Evolutionary conservation across 2,888 invertebrate genomes (phyloP).

Genomic region (Leptinotarsa haldemani): DNA sequence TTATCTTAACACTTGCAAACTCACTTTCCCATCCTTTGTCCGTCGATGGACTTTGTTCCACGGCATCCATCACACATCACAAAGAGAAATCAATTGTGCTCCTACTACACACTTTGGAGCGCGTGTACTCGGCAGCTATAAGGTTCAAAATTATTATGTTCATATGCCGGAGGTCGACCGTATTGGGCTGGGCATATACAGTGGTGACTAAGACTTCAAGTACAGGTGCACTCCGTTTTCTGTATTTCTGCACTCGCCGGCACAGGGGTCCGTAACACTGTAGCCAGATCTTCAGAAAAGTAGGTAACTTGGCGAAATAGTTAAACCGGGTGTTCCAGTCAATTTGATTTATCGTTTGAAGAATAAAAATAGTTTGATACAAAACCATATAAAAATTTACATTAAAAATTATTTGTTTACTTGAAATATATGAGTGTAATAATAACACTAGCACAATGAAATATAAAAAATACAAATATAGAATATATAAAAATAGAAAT

Average conservation of each 20-base stretch:
- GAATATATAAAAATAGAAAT: no score
- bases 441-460: no score
- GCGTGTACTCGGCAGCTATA: conserved; percentile 5
- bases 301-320: background rate
- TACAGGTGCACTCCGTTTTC: conserved; percentile 10
- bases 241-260: background rate
- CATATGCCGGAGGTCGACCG: background rate
- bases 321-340: no score
- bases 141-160: background rate
- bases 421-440: no score
- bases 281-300: background rate
- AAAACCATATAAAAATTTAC: no score
- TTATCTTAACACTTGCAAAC: background rate
- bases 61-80: background rate
- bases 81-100: conserved; percentile 3
- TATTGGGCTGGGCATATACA: background rate
- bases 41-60: background rate
- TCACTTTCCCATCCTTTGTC: background rate
- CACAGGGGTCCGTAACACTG: background rate
- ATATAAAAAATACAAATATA: no score
- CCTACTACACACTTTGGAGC: background rate
- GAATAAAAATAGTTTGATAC: no score
- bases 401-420: no score
- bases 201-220: conserved; percentile 12
- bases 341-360: no score